Evolutionary conservation across 2,888 invertebrate genomes (phyloP).

Genomic region (Eristalis tenax): DNA sequence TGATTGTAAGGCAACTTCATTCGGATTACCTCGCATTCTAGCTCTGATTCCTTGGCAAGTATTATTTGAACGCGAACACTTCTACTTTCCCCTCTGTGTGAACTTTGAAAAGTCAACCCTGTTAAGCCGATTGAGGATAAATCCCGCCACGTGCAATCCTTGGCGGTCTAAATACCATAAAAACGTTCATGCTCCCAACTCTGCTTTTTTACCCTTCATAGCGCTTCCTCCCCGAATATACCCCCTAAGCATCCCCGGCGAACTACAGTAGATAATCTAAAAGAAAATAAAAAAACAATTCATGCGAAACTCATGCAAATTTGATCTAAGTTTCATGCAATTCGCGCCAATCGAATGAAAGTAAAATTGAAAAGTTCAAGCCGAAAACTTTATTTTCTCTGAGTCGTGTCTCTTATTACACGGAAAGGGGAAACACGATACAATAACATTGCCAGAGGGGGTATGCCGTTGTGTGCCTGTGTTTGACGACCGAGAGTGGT

Average conservation of each 20-base stretch:
- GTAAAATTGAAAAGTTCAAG: slow-evolving; percentile 59
- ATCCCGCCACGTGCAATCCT: neutral
- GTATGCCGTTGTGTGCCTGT: slow-evolving; percentile 6
- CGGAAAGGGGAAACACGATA: slow-evolving; percentile 10
- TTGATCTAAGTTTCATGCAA: slow-evolving; percentile 41
- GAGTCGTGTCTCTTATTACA: slow-evolving; percentile 29
- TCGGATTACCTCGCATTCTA: neutral
- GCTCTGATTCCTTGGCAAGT: neutral
- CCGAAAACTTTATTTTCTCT: slow-evolving; percentile 56
- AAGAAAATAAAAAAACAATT: slow-evolving; percentile 11
- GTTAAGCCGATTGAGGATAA: neutral
- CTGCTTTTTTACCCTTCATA: neutral
- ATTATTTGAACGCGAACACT: neutral
- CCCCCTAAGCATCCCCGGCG: neutral
- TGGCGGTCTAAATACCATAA: slow-evolving; percentile 4
- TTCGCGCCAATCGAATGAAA: slow-evolving; percentile 29
- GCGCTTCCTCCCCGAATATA: slow-evolving; percentile 8
- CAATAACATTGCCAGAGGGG: slow-evolving; percentile 18
- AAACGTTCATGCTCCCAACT: slow-evolving; percentile 29
- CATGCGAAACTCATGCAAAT: slow-evolving; percentile 60
- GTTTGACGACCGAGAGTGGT: slow-evolving; percentile 16
- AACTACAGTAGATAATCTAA: neutral
- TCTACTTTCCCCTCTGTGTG: neutral
- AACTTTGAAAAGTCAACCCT: neutral
- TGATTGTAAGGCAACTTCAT: neutral